Conservation (phyloP, 2,797 vertebrate genomes). For the Mareca strepera region DNA sequence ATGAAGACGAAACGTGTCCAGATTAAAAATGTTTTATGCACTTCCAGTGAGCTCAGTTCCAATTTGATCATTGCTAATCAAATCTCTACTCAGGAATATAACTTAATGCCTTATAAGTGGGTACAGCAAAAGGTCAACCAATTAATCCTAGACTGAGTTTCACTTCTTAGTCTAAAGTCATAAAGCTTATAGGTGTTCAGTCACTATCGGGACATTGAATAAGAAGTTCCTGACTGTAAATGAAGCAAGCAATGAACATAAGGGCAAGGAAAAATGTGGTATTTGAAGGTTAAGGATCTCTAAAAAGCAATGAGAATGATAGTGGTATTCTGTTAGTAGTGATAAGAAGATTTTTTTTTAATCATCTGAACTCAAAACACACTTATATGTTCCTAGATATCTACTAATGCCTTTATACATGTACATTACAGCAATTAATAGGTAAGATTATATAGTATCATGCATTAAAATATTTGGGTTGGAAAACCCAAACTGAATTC, state of each 20-base stretch:
- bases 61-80: not conserved
- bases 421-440: not conserved
- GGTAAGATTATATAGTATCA: not conserved
- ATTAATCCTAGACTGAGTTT: not conserved
- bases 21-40: not conserved
- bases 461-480: not conserved
- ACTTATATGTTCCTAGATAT: not conserved
- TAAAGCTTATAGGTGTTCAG: not conserved
- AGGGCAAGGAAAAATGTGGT: not conserved
- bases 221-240: not conserved
- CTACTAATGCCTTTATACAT: not conserved
- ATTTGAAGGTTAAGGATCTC: not conserved
- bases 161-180: not conserved
- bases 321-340: not conserved
- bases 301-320: not conserved
- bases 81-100: not conserved
- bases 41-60: not conserved
- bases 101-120: not conserved
- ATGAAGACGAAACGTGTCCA: not conserved
- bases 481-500: not conserved
- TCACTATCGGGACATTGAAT: not conserved
- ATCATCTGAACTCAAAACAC: not conserved
- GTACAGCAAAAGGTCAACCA: not conserved
- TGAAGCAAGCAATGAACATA: not conserved
- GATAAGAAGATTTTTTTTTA: not conserved